A percentile compares a stretch with the other conserved stretches of the same genome.
Conservation (phyloP, 2,113 vertebrate genomes). For the Circaetus cinerascens region DNA sequence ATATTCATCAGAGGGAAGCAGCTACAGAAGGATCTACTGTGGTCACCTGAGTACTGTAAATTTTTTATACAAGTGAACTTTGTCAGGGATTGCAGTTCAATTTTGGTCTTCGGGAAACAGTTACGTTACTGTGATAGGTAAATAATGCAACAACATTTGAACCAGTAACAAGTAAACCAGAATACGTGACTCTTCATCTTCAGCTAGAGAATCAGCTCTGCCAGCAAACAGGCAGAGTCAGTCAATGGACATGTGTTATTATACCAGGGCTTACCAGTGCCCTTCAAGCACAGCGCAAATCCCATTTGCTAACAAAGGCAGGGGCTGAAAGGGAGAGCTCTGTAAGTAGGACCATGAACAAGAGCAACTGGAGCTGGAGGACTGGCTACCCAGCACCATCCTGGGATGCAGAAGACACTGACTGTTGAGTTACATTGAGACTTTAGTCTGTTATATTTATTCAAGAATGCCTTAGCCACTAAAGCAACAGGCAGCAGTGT, state of each 20-base stretch:
- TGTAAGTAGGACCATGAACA: rapidly evolving
- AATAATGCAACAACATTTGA: not conserved
- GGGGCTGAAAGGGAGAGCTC: not conserved
- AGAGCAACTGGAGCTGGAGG: not conserved
- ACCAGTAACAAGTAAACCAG: not conserved
- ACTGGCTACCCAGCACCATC: not conserved
- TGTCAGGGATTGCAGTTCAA: not conserved
- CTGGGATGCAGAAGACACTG: not conserved
- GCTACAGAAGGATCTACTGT: not conserved
- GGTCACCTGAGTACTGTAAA: not conserved
- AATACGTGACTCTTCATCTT: not conserved
- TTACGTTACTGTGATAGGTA: not conserved
- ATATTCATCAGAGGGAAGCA: not conserved
- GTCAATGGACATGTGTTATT: not conserved
- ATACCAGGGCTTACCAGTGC: not conserved
- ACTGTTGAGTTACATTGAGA: not conserved
- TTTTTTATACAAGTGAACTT: not conserved
- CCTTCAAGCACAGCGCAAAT: not conserved
- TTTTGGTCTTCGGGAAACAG: not conserved
- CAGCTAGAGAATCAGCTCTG: not conserved
- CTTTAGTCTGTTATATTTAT: not conserved
- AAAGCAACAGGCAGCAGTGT: not conserved
- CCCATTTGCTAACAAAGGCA: not conserved
- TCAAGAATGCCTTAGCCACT: not conserved
- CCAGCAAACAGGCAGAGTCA: not conserved